Evolutionary conservation across 1,140 invertebrate genomes (phyloP), one percentile per base, ranked within the genome.

Genomic region (Psix sp.): DNA sequence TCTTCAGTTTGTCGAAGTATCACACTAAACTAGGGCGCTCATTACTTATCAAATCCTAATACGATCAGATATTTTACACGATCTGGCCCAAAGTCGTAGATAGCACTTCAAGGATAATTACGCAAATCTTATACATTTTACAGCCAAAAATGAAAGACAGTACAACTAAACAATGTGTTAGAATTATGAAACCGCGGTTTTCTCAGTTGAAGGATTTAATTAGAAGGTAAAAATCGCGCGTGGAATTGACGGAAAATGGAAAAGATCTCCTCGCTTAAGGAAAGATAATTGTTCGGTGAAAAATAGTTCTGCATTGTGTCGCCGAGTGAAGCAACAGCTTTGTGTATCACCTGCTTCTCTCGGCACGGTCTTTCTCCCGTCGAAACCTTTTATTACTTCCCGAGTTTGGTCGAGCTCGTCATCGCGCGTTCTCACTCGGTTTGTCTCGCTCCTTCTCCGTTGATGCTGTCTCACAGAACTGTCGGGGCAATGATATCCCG

Each of bases 321-420:
- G 35, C 26, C 0, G 31, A 43, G 42, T 46, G 63, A 59, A 48
- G 67, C 24, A 72, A 72, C 33, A 9, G 38, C 74, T 77, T 79
- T 79, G 79, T 77, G 73, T 66, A 65, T 74, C 77, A 80, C 79
- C 77, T 79, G 79, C 76, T 77, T 77, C 65, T 77, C 72, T 60
- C 59, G 36, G 52, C 21, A 62, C 56, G 45, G 26, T 67, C 51
- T 60, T 60, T 65, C 52, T 62, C 54, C 33, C 59, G 39, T 70
- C 48, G 24, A 76, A 57, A 76, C 70, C 72, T 75, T 75, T 70
- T 70, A 63, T 63, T 65, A 31, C 62, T 57, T 73, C 42, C 68
- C 60, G 67, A 42, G 33, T 57, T 59, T 57, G 46, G 49, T 49
- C 33, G 48, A 62, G 46, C 39, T 45, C n/a, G n/a, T n/a, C n/a